Evolutionary conservation across 2,797 vertebrate species (phyloP), one percentile per base, ranked within the genome.

Genomic region (Dendrocincla tyrannina): DNA sequence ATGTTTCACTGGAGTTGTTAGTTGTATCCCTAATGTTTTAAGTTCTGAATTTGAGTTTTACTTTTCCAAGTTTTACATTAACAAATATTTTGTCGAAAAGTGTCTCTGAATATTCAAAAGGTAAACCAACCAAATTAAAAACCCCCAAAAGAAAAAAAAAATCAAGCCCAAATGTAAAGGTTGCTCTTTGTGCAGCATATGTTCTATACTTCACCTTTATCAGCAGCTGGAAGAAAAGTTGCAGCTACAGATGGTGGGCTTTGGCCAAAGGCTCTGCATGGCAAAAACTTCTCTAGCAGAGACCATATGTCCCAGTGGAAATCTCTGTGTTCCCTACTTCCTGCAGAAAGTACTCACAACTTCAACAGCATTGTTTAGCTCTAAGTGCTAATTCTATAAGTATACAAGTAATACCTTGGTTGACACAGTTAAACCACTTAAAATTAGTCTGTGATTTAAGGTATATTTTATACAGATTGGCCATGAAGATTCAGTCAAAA

Each of bases 201-300:
- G 82, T 95, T 93, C 66, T 73, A 7, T 77, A 37, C 58, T 72
- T 93, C 87, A 96, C 92, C 92, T 95, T 95, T 93, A 77, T 30
- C 10, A 18, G 66, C 95, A 96, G 69, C 92, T 96, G 94, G 75
- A 88, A 88, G 58, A 72, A 67, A 73, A 91, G 46, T 78, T 66
- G 72, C 85, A 92, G 58, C 53, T 85, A 17, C 93, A 94, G 93
- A 92, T 92, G 88, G 78, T 94, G 42, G 82, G 73, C 75, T 93
- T 91, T 94, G 87, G 79, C 89, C 92, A 96, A 94, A 86, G 94
- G 91, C 85, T 86, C 52, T 85, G 42, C 46, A 49, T 15, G 7
- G 68, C 52, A 85, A 78, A 92, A 91, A n/a, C 46, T 85, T 91
- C 58, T 89, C 53, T 66, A 67, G 87, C 79, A 95, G 79, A 75